A percentile compares a stretch with the other conserved stretches of the same genome.
Conservation (phyloP, 2,113 vertebrate species). For the Alces alces region DNA sequence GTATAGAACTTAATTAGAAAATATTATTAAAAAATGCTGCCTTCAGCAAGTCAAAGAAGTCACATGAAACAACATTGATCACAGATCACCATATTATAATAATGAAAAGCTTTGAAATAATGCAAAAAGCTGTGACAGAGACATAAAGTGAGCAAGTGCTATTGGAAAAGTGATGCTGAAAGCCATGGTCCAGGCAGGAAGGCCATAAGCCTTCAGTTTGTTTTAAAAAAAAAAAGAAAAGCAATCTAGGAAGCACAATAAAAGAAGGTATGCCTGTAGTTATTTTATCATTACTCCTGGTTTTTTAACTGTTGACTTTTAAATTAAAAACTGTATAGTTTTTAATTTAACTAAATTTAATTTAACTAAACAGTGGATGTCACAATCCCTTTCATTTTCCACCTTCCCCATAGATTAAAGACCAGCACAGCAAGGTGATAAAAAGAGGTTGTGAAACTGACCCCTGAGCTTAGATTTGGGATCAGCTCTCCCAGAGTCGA, state of each 20-base stretch:
- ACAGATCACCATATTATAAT: background rate
- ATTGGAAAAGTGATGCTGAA: background rate
- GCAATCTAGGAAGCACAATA: background rate
- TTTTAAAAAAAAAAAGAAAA: background rate
- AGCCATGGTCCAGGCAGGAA: background rate
- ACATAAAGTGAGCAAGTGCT: background rate
- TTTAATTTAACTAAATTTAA: no score
- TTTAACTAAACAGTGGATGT: background rate
- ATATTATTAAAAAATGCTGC: background rate
- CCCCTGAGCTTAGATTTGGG: background rate
- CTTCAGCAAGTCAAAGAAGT: background rate
- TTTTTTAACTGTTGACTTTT: background rate
- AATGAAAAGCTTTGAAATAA: background rate
- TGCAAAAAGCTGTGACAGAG: background rate
- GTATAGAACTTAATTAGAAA: background rate
- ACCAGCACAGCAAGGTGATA: constrained; percentile 7
- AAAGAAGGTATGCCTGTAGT: background rate
- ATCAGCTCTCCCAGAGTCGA: background rate
- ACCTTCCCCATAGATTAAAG: background rate
- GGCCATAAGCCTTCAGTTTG: background rate
- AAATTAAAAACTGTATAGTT: background rate
- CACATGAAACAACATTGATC: background rate
- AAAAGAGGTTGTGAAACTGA: constrained; percentile 39
- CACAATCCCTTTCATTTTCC: background rate
- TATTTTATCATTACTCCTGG: constrained; percentile 16